Evolutionary conservation across 2,888 invertebrate species (phyloP).

Genomic region (Dryobotodes eremita): DNA sequence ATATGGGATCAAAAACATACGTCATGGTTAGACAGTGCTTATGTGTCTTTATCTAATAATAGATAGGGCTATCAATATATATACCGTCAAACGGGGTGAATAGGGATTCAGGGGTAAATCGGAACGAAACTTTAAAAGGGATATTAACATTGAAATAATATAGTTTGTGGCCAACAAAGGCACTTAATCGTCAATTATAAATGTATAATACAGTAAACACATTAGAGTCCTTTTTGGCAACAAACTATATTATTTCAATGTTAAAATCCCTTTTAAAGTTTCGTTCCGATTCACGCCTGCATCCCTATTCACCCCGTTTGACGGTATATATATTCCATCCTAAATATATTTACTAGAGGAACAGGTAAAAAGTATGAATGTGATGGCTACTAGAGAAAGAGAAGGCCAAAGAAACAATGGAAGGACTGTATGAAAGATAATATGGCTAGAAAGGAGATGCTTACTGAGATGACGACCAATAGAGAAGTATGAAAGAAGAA

Average conservation of each 20-base stretch:
- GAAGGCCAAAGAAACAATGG: background rate
- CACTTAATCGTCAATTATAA: too few species aligned
- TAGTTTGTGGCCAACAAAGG: too few species aligned
- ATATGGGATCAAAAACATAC: slow-evolving; percentile 11
- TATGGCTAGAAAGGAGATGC: background rate
- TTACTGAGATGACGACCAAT: background rate
- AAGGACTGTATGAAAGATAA: background rate
- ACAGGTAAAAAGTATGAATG: background rate
- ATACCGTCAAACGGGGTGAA: too few species aligned
- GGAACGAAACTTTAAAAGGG: too few species aligned
- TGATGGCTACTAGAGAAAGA: background rate
- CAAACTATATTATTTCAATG: too few species aligned
- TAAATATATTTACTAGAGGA: background rate
- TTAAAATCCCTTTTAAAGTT: too few species aligned
- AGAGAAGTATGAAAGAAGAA: background rate
- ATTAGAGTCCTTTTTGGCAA: too few species aligned
- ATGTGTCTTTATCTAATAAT: background rate
- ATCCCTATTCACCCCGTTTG: too few species aligned
- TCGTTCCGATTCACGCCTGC: too few species aligned
- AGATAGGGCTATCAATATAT: background rate
- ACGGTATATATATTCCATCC: background rate
- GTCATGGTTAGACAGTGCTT: slow-evolving; percentile 16
- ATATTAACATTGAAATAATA: too few species aligned
- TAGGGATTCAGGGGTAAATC: too few species aligned
- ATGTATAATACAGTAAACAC: too few species aligned